phyloP scores from a whole-genome alignment of 2,113 vertebrate species.

The Osmerus eperlanus region DNA sequence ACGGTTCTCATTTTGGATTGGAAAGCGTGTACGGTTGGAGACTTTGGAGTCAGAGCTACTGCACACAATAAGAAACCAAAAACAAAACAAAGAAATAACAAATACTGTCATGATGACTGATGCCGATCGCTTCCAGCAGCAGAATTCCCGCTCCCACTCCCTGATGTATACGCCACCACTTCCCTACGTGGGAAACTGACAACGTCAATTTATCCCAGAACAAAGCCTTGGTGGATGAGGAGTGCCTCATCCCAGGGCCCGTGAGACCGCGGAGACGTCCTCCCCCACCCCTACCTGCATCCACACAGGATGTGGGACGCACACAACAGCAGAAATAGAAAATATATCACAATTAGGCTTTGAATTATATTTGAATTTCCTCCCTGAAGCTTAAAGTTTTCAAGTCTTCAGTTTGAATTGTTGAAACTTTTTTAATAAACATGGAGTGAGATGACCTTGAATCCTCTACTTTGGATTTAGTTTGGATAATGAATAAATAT shows the following conservation, averaged over 20 bases:
- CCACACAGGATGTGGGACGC: conserved; percentile 73
- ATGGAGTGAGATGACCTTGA: no score
- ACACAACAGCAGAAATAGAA: conserved; percentile 68
- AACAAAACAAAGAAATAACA: conserved; percentile 28
- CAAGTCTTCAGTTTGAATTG: no score
- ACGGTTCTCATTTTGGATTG: neutral
- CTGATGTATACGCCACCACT: conserved; percentile 63
- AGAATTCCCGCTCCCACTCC: conserved; percentile 65
- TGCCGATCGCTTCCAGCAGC: conserved; percentile 58
- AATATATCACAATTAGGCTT: conserved; percentile 60
- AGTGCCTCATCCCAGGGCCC: conserved; percentile 63
- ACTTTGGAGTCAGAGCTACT: conserved; percentile 50
- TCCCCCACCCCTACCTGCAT: conserved; percentile 68
- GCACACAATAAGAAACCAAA: conserved; percentile 20
- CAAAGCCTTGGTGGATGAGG: conserved; percentile 68
- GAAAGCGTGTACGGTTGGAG: neutral
- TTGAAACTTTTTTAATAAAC: no score
- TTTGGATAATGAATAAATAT: neutral
- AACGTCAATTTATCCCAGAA: conserved; percentile 74
- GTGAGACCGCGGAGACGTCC: conserved; percentile 62
- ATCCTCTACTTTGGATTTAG: no score
- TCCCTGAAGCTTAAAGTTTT: conserved; percentile 65
- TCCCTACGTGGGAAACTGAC: conserved; percentile 71
- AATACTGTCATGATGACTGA: conserved; percentile 66
- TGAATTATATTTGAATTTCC: conserved; percentile 51